phyloP scores from a whole-genome alignment of 2,113 vertebrate genomes.

The Microtus richardsoni region DNA sequence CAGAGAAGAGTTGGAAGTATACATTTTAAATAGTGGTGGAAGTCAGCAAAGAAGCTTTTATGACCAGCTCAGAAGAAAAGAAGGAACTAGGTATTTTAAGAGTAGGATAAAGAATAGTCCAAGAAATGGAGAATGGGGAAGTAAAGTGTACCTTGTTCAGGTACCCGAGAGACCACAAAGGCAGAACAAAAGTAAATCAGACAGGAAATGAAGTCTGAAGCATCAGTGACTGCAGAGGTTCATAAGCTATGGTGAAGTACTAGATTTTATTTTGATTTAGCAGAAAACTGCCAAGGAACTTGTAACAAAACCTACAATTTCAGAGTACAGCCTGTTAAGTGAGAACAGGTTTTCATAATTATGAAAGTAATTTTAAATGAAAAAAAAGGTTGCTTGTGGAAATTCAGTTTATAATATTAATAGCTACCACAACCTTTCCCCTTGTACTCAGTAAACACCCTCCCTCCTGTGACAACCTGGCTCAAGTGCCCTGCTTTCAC shows the following conservation, averaged over 20 bases:
- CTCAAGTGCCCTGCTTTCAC: neutral
- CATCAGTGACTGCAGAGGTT: neutral
- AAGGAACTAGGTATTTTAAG: neutral
- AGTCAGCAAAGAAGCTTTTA: conserved; percentile 32
- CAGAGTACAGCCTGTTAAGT: neutral
- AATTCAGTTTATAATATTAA: conserved; percentile 10
- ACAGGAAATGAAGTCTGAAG: conserved; percentile 23
- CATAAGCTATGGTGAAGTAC: neutral
- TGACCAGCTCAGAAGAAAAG: neutral
- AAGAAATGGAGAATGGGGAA: neutral
- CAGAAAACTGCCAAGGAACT: neutral
- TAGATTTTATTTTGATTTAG: conserved; percentile 44
- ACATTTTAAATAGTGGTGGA: neutral
- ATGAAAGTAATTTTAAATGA: conserved; percentile 40
- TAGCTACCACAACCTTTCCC: neutral
- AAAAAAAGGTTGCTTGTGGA: neutral
- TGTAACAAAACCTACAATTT: conserved; percentile 35
- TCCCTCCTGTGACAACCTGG: neutral
- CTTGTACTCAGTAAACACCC: conserved; percentile 1
- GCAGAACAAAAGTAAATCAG: neutral
- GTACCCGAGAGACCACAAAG: neutral
- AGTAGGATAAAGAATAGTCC: neutral
- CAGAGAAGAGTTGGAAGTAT: neutral
- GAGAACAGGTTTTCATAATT: conserved; percentile 33
- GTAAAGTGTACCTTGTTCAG: neutral